Percentiles rank a stretch among this genome's conserved stretches.
These are phyloP conservation scores for Polypterus senegalus DNA, from an alignment of 2,113 vertebrate genomes.

Conservation along the genomic window DNA sequence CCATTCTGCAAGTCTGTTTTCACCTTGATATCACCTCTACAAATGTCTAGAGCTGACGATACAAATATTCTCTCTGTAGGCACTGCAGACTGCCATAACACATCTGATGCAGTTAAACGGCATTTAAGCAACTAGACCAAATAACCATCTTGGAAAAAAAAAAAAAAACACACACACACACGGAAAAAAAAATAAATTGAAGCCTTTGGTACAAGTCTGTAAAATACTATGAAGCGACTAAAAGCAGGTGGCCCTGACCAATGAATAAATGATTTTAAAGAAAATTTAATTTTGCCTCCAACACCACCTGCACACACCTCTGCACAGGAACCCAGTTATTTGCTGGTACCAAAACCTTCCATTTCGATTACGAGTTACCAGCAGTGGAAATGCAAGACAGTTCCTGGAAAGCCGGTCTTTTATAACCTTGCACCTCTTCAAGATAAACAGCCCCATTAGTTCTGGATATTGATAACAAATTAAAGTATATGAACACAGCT, in stretches of 20 bases:
- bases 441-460: conserved; percentile 20
- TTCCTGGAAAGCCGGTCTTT: conserved; percentile 11
- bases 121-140: conserved; percentile 30
- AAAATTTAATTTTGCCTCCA: conserved; percentile 38
- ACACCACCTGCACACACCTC: conserved; percentile 50
- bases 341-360: conserved; percentile 12
- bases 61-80: conserved; percentile 34
- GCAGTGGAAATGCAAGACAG: background rate
- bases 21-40: conserved; percentile 84
- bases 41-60: conserved; percentile 53
- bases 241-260: conserved; percentile 34
- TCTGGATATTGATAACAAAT: conserved; percentile 29
- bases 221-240: conserved; percentile 22
- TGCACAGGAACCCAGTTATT: conserved; percentile 45
- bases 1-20: conserved; percentile 64
- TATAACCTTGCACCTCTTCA: conserved; percentile 18
- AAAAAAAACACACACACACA: too few relatives aligned
- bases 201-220: conserved; percentile 15
- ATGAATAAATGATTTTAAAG: conserved; percentile 27
- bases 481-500: conserved; percentile 25
- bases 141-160: too few relatives aligned
- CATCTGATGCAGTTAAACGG: conserved; percentile 32
- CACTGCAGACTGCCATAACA: conserved; percentile 28
- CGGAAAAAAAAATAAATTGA: too few relatives aligned
- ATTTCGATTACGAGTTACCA: background rate